Evolutionary conservation across 1,140 invertebrate genomes (phyloP).

Genomic region (Batillaria attramentaria): DNA sequence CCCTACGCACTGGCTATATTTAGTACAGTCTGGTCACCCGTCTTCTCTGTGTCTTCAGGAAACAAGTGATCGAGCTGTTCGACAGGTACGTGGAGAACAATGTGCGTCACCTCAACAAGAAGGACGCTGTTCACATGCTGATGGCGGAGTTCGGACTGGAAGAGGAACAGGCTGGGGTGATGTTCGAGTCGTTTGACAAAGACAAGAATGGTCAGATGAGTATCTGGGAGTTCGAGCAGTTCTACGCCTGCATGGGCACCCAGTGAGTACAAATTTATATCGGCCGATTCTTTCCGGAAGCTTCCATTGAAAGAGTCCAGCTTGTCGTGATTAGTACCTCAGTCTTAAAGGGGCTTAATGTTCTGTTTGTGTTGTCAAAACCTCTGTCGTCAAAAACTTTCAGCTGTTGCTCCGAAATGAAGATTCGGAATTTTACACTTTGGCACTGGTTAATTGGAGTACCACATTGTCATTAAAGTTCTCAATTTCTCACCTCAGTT

Average conservation of each 20-base stretch:
- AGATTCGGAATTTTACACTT: too few relatives aligned
- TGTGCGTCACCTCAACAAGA: constrained; percentile 54
- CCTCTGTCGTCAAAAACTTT: too few relatives aligned
- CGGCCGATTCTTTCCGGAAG: too few relatives aligned
- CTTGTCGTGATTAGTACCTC: too few relatives aligned
- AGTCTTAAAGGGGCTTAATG: too few relatives aligned
- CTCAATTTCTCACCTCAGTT: too few relatives aligned
- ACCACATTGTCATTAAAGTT: too few relatives aligned
- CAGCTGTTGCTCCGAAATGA: too few relatives aligned
- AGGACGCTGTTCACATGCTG: constrained; percentile 57
- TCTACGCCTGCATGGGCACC: constrained; percentile 57
- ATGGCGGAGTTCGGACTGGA: constrained; percentile 59
- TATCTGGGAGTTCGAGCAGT: constrained; percentile 68
- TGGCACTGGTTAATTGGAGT: too few relatives aligned
- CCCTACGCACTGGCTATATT: neutral
- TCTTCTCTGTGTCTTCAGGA: constrained; percentile 42
- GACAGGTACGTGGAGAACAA: constrained; percentile 62
- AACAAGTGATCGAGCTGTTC: constrained; percentile 60
- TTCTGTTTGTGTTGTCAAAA: too few relatives aligned
- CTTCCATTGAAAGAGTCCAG: too few relatives aligned
- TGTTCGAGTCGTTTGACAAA: constrained; percentile 67
- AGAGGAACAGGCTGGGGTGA: constrained; percentile 53
- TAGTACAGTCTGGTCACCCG: neutral
- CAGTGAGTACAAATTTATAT: constrained; percentile 39
- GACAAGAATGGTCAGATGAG: constrained; percentile 64